Percentiles rank a stretch among this genome's conserved stretches.
phyloP scores from a whole-genome alignment of 2,113 vertebrate genomes.

The Serilophus lunatus region DNA sequence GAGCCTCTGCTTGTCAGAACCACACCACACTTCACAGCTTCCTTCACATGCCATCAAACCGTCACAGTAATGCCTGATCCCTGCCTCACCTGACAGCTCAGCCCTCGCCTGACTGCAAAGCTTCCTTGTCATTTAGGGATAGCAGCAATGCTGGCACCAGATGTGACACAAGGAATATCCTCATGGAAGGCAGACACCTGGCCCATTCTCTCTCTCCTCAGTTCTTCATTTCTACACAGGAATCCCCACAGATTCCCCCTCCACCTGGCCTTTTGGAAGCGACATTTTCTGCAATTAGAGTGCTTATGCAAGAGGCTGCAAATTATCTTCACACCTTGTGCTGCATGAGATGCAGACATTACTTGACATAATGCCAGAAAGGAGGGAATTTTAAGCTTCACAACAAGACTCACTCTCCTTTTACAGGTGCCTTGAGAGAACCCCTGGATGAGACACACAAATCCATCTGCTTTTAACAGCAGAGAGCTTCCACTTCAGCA shows the following conservation, averaged over 20 bases:
- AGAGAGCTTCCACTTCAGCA: neutral
- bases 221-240: neutral
- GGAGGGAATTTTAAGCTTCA: neutral
- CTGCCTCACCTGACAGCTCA: constrained; percentile 48
- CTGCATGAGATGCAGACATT: neutral
- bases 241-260: neutral
- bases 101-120: constrained; percentile 13
- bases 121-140: neutral
- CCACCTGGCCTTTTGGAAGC: neutral
- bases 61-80: neutral
- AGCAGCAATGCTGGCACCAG: constrained; percentile 45
- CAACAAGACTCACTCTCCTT: neutral
- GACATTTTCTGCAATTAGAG: neutral
- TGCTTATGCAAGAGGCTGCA: neutral
- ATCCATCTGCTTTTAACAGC: neutral
- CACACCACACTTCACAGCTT: neutral
- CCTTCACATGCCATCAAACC: constrained; percentile 40
- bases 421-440: neutral
- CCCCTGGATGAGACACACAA: neutral
- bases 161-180: constrained; percentile 38
- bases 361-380: neutral
- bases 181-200: constrained; percentile 42
- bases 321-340: neutral
- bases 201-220: neutral
- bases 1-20: constrained; percentile 6